Evolutionary conservation across 2,113 vertebrate genomes (phyloP), one percentile per base, ranked within the genome.

Genomic region (Triplophysa rosa): DNA sequence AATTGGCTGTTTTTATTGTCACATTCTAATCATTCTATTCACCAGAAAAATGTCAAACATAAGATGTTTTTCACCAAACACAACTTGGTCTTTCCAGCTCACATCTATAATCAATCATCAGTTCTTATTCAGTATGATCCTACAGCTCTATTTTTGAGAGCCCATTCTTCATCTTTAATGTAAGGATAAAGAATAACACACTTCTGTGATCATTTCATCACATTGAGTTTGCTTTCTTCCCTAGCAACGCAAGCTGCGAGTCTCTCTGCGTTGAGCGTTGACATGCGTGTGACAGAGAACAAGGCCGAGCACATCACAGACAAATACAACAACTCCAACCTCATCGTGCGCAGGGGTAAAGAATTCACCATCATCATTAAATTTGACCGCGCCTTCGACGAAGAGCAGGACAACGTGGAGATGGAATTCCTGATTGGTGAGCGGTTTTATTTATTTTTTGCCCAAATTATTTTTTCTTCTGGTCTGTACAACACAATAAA

Each of bases 381-480:
- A 47, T 94, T 94, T 86, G 89, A 82, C 67, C 92, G 91, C 0
- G 88, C 90, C 0, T 93, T 33, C 40, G 80, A 9, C 88, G 90
- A 40, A 72, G 24, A 56, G 2, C 83, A 24, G 0, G 93, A 96
- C 82, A 16, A 81, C 0, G 87, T 95, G 84, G 88, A 93, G 87
- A 47, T 95, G 65, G 94, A 96, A 61, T 94, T 91, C 67, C 77
- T 94, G 76, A 95, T 95, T 77, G 95, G 95, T 95, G 87, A 95
- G 94, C 19, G 1, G 13, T n/a, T 61, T 5, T 8, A 26, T 14
- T 37, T 8, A 63, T n/a, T 33, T 16, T 49, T 4, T 12, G 19
- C 52, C 6, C 54, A 12, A 4, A n/a, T 63, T 9, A 68, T 1
- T 68, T 4, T 4, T 4, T 12, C 9, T 49, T 49, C 2, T 49